A percentile compares a stretch with the other conserved stretches of the same genome.
Evolutionary conservation across 2,888 invertebrate species (phyloP).

Genomic region (Metallyticus violacea): DNA sequence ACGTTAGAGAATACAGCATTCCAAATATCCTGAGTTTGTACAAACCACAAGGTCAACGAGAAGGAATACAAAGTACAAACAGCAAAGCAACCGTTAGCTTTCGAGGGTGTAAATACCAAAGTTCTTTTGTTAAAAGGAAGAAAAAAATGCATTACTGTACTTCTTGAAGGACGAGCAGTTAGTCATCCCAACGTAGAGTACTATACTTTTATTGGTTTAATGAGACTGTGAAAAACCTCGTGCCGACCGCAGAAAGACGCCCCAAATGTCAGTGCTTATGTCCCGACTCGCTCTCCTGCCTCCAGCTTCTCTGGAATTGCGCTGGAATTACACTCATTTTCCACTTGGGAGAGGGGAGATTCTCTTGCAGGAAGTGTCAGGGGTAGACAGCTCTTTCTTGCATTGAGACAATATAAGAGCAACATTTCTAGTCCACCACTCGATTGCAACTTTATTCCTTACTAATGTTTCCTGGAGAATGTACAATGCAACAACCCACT

Average conservation of each 20-base stretch:
- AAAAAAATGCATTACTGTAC: neutral
- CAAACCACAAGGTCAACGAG: no score
- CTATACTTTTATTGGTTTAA: constrained; percentile 16
- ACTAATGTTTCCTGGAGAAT: no score
- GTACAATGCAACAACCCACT: no score
- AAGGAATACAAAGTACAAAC: no score
- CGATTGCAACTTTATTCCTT: no score
- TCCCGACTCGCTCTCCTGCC: neutral
- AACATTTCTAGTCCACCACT: no score
- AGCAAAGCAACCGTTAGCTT: neutral
- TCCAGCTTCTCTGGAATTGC: neutral
- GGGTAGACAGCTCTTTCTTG: neutral
- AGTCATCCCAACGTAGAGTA: neutral
- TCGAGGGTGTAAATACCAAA: no score
- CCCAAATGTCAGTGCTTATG: neutral
- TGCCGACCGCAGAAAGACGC: neutral
- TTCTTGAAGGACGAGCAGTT: neutral
- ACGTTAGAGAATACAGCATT: no score
- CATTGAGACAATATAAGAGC: neutral
- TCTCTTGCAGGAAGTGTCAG: neutral
- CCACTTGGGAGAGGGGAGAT: neutral
- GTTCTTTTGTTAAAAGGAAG: neutral
- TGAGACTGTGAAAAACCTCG: neutral
- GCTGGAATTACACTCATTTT: constrained; percentile 8
- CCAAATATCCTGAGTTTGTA: no score